Evolutionary conservation across 2,113 vertebrate genomes (phyloP), one percentile per base, ranked within the genome.

Genomic region (Lycaon pictus): DNA sequence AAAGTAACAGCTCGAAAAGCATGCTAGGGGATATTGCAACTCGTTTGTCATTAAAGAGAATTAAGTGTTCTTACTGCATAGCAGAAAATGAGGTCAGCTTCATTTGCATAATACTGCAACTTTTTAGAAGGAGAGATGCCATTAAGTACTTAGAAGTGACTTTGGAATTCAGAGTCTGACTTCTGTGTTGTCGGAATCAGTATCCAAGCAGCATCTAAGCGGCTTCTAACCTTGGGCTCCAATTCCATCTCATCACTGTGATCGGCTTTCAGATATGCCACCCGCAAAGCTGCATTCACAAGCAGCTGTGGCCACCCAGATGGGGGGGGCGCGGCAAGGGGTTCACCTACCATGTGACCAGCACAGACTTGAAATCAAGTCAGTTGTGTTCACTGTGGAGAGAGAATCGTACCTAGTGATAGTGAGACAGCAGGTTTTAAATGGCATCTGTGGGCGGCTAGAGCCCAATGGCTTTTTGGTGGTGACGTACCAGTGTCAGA

Each of bases 81-180:
- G 99, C 98, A 98, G 98, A 98, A 98, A 98, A 98, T 95, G 99
- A 99, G 99, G 98, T 99, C 98, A 99, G 98, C 95, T 98, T 98
- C 95, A 98, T 98, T 99, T 98, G 98, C 98, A 98, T 99, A 98
- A 98, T 98, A 98, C 98, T 98, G 98, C 98, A 98, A 97, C 20
- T 11, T 96, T 96, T 90, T 95, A 90, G 98, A 90, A 77, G 74
- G 94, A 98, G 88, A 80, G 97, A 96, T 94, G 97, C 87, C 96
- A 29, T 92, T 96, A 98, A 97, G 96, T 97, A 96, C 5, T 0
- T 6, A 88, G 96, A 93, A 94, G 58, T 55, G 90, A 91, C 97
- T 96, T 93, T 93, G 96, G 95, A 97, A 98, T 97, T 98, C 95
- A 96, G 88, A 98, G 17, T 71, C 67, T 79, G 97, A 83, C 65